Evolutionary conservation across 1,140 invertebrate genomes (phyloP).

Genomic region (Drosophila tristis): DNA sequence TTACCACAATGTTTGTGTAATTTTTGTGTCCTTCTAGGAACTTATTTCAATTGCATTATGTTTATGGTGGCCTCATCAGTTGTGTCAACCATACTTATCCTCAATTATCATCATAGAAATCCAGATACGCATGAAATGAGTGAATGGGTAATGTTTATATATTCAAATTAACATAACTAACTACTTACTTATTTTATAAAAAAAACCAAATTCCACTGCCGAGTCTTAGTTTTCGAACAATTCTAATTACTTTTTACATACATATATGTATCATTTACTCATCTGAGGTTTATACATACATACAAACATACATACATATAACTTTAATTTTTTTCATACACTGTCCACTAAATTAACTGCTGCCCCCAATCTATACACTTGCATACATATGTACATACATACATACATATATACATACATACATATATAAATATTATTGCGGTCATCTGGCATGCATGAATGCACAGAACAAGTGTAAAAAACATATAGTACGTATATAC

Average conservation of each 20-base stretch:
- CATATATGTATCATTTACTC: neutral
- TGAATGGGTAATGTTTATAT: slow-evolving; percentile 92
- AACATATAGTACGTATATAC: too few relatives aligned
- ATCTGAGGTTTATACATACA: neutral
- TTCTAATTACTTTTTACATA: neutral
- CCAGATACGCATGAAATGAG: slow-evolving; percentile 99
- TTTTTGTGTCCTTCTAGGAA: slow-evolving; percentile 87
- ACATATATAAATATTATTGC: too few relatives aligned
- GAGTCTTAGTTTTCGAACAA: neutral
- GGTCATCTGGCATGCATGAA: too few relatives aligned
- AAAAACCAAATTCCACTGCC: slow-evolving; percentile 23
- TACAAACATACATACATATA: neutral
- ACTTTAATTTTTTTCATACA: too few relatives aligned
- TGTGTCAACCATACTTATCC: slow-evolving; percentile 98
- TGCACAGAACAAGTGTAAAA: too few relatives aligned
- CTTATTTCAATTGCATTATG: slow-evolving; percentile 99
- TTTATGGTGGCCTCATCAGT: slow-evolving; percentile 98
- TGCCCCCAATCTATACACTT: neutral
- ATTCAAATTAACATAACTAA: slow-evolving; percentile 80
- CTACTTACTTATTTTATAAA: slow-evolving; percentile 49
- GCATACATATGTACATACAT: neutral
- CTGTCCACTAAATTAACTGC: neutral
- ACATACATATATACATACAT: neutral
- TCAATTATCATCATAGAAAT: slow-evolving; percentile 99
- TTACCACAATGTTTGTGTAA: slow-evolving; percentile 83